Conservation (phyloP, 2,797 vertebrate genomes). For the Dendrocincla fuliginosa region DNA sequence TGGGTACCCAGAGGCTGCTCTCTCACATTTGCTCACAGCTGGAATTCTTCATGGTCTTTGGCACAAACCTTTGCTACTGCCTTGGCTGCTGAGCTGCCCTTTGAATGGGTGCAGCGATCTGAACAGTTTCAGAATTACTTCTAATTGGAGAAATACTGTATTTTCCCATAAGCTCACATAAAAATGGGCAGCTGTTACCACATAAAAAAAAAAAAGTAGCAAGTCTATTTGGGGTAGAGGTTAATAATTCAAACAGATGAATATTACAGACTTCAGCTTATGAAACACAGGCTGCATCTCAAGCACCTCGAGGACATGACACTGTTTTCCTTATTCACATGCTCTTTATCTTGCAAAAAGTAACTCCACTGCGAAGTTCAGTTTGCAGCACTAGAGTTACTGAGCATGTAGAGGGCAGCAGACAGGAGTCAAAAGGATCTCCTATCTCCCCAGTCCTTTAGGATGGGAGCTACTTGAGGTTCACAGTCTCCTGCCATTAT, state of each 20-base stretch:
- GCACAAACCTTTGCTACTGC: not conserved
- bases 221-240: not conserved
- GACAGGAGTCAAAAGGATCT: not conserved
- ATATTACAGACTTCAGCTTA: not conserved
- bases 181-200: not conserved
- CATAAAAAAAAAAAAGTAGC: not conserved
- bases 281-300: not conserved
- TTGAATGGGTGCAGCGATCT: not conserved
- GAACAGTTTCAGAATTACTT: conserved; percentile 2
- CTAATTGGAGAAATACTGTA: not conserved
- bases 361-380: not conserved
- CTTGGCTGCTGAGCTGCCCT: not conserved
- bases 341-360: not conserved
- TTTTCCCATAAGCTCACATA: not conserved
- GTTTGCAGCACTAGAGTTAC: not conserved
- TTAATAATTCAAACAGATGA: not conserved
- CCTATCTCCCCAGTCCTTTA: not conserved
- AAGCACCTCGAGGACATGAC: fast-evolving
- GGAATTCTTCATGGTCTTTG: conserved; percentile 28
- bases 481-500: not conserved
- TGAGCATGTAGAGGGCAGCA: not conserved
- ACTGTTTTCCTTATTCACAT: not conserved
- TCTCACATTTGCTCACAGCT: conserved; percentile 27
- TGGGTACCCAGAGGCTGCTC: not conserved
- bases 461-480: not conserved